A percentile compares a stretch with the other conserved stretches of the same genome.
phyloP scores from a whole-genome alignment of 2,797 vertebrate genomes.

The Sitta carolinensis region DNA sequence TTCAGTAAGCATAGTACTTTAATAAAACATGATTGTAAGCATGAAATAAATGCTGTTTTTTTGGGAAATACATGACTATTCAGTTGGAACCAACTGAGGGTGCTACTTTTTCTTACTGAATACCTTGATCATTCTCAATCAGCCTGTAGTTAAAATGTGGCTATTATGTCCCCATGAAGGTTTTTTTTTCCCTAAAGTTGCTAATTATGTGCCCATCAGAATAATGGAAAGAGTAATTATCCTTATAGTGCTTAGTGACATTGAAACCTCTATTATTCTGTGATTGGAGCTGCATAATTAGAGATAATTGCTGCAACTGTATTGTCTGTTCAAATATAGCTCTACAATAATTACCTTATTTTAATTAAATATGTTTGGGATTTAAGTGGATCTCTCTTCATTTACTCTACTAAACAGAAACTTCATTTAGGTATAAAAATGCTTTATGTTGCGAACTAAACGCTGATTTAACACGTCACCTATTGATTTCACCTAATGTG shows the following conservation, averaged over 20 bases:
- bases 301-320: constrained; percentile 72
- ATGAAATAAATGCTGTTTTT: not conserved
- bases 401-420: constrained; percentile 58
- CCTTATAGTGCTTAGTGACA: constrained; percentile 74
- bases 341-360: constrained; percentile 72
- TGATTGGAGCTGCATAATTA: constrained; percentile 72
- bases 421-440: constrained; percentile 52
- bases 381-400: constrained; percentile 58
- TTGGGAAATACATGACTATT: not conserved
- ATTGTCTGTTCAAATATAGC: constrained; percentile 75
- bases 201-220: constrained; percentile 73
- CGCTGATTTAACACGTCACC: not conserved
- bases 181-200: constrained; percentile 41
- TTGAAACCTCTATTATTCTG: constrained; percentile 75
- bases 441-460: not conserved
- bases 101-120: not conserved
- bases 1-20: not conserved
- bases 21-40: not conserved
- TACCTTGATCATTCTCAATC: constrained; percentile 41
- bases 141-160: constrained; percentile 36
- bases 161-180: constrained; percentile 21
- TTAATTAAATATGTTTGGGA: constrained; percentile 76
- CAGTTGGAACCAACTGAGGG: not conserved
- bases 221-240: constrained; percentile 77
- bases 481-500: constrained; percentile 1